Evolutionary conservation across 2,797 vertebrate species (phyloP).

Genomic region (Thripadectes ignobilis): DNA sequence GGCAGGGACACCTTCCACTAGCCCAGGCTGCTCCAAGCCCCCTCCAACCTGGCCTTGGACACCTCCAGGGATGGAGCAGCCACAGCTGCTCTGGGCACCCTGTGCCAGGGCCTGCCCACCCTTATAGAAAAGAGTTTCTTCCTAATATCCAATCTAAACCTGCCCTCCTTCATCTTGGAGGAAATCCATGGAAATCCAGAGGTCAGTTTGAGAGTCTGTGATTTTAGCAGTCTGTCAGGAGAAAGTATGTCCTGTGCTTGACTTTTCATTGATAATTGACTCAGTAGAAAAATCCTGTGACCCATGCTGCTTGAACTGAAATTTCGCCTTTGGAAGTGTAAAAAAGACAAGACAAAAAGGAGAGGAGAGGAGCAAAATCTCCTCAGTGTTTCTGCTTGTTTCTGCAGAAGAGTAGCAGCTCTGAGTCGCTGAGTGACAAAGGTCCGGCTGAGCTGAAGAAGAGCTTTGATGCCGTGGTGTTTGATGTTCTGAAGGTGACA

Average conservation of each 20-base stretch:
- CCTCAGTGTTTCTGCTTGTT: slow-evolving; percentile 1
- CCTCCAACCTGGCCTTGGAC: neutral
- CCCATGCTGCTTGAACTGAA: neutral
- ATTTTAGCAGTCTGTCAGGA: neutral
- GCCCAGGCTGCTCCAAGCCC: fast-evolving
- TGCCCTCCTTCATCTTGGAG: neutral
- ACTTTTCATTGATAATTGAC: neutral
- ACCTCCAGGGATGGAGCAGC: neutral
- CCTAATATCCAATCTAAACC: neutral
- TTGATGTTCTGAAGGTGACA: slow-evolving; percentile 96
- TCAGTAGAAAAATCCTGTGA: neutral
- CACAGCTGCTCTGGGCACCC: neutral
- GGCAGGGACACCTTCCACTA: neutral
- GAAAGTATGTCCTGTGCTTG: neutral
- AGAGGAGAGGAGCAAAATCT: neutral
- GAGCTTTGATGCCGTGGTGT: slow-evolving; percentile 98
- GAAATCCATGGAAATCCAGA: neutral
- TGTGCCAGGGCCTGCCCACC: neutral
- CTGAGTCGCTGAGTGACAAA: slow-evolving; percentile 95
- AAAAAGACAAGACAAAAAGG: neutral
- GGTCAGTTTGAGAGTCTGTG: neutral
- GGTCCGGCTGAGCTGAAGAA: slow-evolving; percentile 94
- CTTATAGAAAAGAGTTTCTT: neutral
- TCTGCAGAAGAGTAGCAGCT: slow-evolving; percentile 95
- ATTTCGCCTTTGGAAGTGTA: neutral